Base-by-base conservation (phyloP, 2,797 vertebrate species). In the Sebastes miniatus region DNA sequence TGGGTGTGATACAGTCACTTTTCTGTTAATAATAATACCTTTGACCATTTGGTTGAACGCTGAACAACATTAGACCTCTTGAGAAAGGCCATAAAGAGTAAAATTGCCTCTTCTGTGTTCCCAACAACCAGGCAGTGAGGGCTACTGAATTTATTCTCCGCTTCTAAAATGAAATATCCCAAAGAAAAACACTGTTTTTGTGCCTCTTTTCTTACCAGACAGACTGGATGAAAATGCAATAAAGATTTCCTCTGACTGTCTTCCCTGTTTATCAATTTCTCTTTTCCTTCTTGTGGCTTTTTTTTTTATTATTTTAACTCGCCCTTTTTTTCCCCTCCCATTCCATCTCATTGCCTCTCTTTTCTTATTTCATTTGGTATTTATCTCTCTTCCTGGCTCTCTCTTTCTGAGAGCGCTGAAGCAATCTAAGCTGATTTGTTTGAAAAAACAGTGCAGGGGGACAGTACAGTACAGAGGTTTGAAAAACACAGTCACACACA, bases 381-480 rank as follows among this genome's bases (percentile, higher is more conserved):
- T 83, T 76, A 80, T 83, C 83, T 79, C 72, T 25, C 56, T 73
- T 69, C 50, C 76, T 69, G 25, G 0, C 68, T 36, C 8, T 24
- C 34, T 56, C 27, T 77, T 32, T 80, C 66, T 13, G n/a, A 58
- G 71, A 57, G 32, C 2, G 13, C 72, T 72, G 73, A 88, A 57
- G 70, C 70, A 84, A 68, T 84, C 79, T 71, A 63, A 87, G 63
- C 78, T 81, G 76, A 88, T 85, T 83, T 88, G 77, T 83, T 56
- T 80, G 68, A 82, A 66, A 65, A 66, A 85, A 76, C 50, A 36
- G 61, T 57, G 54, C 57, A 79, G 62, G 27, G 62, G 34, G 32
- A 29, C 36, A 57, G 54, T 54, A 32, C 57, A 58, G 63, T 43
- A 56, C 36, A 63, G 76, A 66, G 29, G 57, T 64, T 62, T 66